Evolutionary conservation across 2,113 vertebrate genomes (phyloP), one percentile per base, ranked within the genome.

Genomic region (Lamprologus speciosus): DNA sequence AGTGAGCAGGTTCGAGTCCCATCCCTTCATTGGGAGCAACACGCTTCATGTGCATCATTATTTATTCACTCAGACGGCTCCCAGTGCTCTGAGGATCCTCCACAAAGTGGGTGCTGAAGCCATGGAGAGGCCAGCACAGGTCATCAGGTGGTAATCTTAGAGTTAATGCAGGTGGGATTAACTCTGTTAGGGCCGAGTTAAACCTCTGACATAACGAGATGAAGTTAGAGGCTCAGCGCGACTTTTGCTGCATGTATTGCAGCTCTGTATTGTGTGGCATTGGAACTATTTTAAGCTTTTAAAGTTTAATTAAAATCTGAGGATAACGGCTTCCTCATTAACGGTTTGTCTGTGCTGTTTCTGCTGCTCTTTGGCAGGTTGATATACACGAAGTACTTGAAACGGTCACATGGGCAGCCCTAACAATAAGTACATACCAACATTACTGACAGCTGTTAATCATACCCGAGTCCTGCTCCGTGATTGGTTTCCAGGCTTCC

Each of bases 121-220:
- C 81, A n/a, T 23, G 6, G n/a, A 70, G 42, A 9, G 26, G 13
- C 23, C 21, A 17, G 12, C 85, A 4, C 16, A 21, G 60, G 12
- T 79, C 16, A 81, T 13, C 70, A 19, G 42, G 40, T 23, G 14
- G 7, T 80, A 87, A 83, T 83, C 84, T 42, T 68, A 28, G 11
- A 2, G 16, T 42, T 87, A 85, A 80, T 23, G 35, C 84, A 83
- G 80, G 78, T 55, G 5, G 83, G 89, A 90, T 92, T 91, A 90
- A 81, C 75, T 85, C 33, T 45, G 19, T 42, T 1, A 57, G 16
- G 28, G 79, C n/a, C 21, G 35, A 19, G 53, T 14, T 87, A 81
- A 86, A 87, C 81, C 81, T 82, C 45, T 45, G 81, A 92, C 70
- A 86, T 88, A 90, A 91, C 9, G 4, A 79, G 82, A 68, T 63